Evolutionary conservation across 2,888 invertebrate species (phyloP).

Genomic region (Chrysomela aeneicollis): DNA sequence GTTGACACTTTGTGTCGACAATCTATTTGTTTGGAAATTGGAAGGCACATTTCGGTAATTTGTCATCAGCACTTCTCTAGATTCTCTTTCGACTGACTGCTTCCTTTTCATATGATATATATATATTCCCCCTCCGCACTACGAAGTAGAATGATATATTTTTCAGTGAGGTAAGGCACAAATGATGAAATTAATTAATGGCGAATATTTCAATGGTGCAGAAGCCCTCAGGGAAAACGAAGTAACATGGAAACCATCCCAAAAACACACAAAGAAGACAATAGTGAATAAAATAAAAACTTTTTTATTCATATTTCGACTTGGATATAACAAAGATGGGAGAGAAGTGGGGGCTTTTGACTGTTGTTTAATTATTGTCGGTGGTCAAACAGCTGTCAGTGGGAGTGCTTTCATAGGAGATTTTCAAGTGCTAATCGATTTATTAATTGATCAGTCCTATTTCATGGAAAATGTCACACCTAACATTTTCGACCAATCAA

Average conservation of each 20-base stretch:
- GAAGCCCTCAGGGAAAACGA: not conserved
- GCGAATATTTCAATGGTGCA: not conserved
- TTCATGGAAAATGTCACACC: too few species aligned
- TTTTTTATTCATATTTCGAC: too few species aligned
- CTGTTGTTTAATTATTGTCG: too few species aligned
- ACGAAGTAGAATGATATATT: constrained; percentile 11
- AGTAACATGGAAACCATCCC: not conserved
- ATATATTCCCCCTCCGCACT: constrained; percentile 9
- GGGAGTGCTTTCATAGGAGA: too few species aligned
- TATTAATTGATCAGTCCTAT: too few species aligned
- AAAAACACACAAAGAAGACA: not conserved
- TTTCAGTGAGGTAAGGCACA: not conserved
- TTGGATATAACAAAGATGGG: too few species aligned
- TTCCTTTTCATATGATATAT: constrained; percentile 17
- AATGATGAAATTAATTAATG: not conserved
- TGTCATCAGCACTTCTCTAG: constrained; percentile 11
- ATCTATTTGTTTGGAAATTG: constrained; percentile 11
- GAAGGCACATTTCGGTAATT: constrained; percentile 13
- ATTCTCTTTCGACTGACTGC: constrained; percentile 9
- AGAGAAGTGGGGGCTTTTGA: too few species aligned
- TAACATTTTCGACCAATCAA: too few species aligned
- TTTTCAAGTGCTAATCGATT: too few species aligned
- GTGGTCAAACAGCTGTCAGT: too few species aligned
- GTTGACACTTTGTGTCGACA: constrained; percentile 1
- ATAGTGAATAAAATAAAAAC: too few species aligned